Percentiles rank a stretch among this genome's conserved stretches.
Conservation (phyloP, 2,113 vertebrate species). For the Hyla sarda region DNA sequence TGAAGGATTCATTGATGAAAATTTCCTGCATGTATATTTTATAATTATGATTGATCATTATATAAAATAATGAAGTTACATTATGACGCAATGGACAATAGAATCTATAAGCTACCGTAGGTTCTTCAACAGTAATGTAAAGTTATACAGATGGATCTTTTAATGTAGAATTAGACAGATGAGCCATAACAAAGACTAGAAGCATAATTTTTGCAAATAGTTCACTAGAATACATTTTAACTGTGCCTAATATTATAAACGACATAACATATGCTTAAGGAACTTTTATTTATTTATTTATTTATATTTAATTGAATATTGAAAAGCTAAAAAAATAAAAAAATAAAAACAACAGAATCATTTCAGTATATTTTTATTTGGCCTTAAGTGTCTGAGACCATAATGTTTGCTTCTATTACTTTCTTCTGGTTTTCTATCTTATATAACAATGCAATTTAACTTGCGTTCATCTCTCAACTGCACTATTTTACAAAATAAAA, state of each 20-base stretch:
- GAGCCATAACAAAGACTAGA: neutral
- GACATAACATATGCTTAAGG: neutral
- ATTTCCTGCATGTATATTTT: neutral
- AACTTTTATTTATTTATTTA: too few relatives aligned
- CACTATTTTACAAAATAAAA: conserved; percentile 21
- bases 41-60: too few relatives aligned
- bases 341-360: neutral
- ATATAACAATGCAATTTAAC: conserved; percentile 33
- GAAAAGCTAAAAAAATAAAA: neutral
- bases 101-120: too few relatives aligned
- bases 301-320: conserved; percentile 1
- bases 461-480: conserved; percentile 28
- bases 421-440: neutral
- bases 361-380: neutral
- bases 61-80: too few relatives aligned
- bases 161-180: too few relatives aligned
- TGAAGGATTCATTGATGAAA: neutral
- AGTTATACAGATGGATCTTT: too few relatives aligned
- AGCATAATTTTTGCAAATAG: neutral
- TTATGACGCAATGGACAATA: too few relatives aligned
- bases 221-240: neutral
- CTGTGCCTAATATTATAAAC: neutral
- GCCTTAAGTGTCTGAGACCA: conserved; percentile 1
- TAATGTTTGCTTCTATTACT: conserved; percentile 36
- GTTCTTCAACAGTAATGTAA: too few relatives aligned